These are phyloP conservation scores for Erpornis zantholeuca DNA, from an alignment of 2,113 vertebrate genomes.

Conservation along the genomic window DNA sequence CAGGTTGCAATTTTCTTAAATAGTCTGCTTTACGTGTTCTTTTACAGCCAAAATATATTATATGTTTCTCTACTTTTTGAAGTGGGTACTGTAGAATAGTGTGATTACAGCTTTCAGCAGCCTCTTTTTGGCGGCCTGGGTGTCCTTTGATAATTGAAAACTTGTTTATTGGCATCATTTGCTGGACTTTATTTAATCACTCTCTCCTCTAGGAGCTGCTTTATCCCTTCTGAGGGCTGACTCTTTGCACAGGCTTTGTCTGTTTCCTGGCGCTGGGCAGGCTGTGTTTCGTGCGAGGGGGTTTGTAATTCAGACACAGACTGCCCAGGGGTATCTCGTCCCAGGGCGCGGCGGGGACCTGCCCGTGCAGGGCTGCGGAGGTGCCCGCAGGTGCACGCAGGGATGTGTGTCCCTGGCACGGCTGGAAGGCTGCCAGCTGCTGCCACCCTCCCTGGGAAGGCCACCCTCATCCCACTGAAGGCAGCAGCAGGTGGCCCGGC, in stretches of 20 bases:
- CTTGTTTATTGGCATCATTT: constrained; percentile 54
- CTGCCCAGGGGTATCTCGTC: not conserved
- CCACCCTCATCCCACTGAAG: not conserved
- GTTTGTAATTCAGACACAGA: not conserved
- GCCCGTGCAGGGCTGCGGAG: not conserved
- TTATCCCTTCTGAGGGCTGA: constrained; percentile 19
- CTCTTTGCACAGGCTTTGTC: constrained; percentile 8
- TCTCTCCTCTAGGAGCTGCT: constrained; percentile 31
- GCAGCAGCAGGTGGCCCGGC: not conserved
- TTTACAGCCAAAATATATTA: constrained; percentile 45
- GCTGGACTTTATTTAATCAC: constrained; percentile 48
- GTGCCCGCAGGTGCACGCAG: not conserved
- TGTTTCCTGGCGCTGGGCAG: not conserved
- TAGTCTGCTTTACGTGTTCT: constrained; percentile 49
- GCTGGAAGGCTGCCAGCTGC: not conserved
- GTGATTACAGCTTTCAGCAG: constrained; percentile 68
- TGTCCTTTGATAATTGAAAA: constrained; percentile 59
- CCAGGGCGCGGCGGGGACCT: not conserved
- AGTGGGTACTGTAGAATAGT: constrained; percentile 19
- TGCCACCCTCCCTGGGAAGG: not conserved
- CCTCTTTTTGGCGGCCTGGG: constrained; percentile 27
- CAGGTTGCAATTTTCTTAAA: constrained; percentile 71
- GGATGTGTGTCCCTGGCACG: not conserved
- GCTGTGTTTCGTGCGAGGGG: not conserved
- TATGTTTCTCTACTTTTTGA: constrained; percentile 25